Conservation (phyloP, 1,140 invertebrate species). For the Coptotermes formosanus region DNA sequence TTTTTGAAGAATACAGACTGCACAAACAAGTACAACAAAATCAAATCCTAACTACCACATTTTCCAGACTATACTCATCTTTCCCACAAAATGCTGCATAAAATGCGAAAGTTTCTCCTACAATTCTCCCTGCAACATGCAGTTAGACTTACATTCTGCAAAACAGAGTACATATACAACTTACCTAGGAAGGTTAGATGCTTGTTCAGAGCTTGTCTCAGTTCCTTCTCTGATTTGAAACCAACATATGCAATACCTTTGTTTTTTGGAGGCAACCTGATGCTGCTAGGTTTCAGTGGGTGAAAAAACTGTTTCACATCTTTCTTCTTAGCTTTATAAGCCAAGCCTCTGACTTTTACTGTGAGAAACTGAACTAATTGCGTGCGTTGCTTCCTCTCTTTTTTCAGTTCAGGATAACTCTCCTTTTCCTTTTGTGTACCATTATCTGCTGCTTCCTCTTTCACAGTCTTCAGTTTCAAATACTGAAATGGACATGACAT, state of each 20-base stretch:
- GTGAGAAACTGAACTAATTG: conserved; percentile 44
- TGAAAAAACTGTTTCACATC: conserved; percentile 82
- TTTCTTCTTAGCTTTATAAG: conserved; percentile 72
- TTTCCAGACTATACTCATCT: no score
- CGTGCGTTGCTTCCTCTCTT: conserved; percentile 42
- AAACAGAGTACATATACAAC: conserved; percentile 36
- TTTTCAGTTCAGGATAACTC: conserved; percentile 37
- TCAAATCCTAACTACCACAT: no score
- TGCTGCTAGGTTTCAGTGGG: conserved; percentile 72
- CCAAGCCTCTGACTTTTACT: conserved; percentile 61
- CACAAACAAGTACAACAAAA: no score
- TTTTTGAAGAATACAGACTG: no score
- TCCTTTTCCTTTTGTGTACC: conserved; percentile 37
- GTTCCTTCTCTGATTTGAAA: conserved; percentile 78
- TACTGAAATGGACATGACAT: conserved; percentile 32
- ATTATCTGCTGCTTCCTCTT: conserved; percentile 55
- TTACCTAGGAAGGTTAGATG: conserved; percentile 82
- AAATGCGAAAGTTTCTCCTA: no score
- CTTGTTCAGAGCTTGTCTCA: conserved; percentile 80
- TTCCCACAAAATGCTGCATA: no score
- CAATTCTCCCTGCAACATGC: neutral
- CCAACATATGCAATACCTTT: conserved; percentile 89
- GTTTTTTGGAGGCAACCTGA: conserved; percentile 73
- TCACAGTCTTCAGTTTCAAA: conserved; percentile 43
- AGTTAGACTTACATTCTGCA: neutral